phyloP scores from a whole-genome alignment of 2,797 vertebrate species.

The Gastrophryne carolinensis region DNA sequence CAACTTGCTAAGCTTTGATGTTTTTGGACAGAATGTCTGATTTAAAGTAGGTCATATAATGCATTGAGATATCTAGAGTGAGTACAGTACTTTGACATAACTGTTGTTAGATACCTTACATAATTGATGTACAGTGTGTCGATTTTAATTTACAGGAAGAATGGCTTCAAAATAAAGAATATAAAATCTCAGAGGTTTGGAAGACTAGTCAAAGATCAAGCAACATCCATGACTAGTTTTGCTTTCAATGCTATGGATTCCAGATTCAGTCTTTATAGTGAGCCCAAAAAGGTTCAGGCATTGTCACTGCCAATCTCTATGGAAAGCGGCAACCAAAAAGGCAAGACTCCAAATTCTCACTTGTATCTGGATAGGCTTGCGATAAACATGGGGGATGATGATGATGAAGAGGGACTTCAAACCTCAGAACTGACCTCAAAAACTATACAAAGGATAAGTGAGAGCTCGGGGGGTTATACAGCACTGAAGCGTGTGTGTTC shows the following conservation, averaged over 20 bases:
- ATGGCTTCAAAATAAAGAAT: neutral
- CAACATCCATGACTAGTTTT: slow-evolving; percentile 46
- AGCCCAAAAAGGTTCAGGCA: neutral
- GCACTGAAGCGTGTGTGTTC: slow-evolving; percentile 1
- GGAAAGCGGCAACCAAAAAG: neutral
- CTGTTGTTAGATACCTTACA: neutral
- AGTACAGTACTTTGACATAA: too few relatives aligned
- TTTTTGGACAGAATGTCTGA: too few relatives aligned
- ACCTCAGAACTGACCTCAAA: neutral
- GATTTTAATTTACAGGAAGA: slow-evolving; percentile 13
- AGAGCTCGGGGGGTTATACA: neutral
- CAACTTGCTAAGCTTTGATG: too few relatives aligned
- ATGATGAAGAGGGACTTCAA: slow-evolving; percentile 8
- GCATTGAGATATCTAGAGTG: too few relatives aligned
- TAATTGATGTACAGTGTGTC: neutral
- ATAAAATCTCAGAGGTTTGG: neutral
- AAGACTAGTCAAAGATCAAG: slow-evolving; percentile 32
- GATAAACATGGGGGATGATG: slow-evolving; percentile 14
- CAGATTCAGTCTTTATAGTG: neutral
- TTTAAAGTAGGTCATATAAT: too few relatives aligned
- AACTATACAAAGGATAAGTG: neutral
- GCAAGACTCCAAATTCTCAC: neutral
- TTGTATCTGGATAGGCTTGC: slow-evolving; percentile 5
- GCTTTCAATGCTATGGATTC: neutral
- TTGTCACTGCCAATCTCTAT: neutral